These are phyloP conservation scores for Montipora capricornis DNA, from an alignment of 64 coral and sea anemone genomes.

Conservation along the genomic window DNA sequence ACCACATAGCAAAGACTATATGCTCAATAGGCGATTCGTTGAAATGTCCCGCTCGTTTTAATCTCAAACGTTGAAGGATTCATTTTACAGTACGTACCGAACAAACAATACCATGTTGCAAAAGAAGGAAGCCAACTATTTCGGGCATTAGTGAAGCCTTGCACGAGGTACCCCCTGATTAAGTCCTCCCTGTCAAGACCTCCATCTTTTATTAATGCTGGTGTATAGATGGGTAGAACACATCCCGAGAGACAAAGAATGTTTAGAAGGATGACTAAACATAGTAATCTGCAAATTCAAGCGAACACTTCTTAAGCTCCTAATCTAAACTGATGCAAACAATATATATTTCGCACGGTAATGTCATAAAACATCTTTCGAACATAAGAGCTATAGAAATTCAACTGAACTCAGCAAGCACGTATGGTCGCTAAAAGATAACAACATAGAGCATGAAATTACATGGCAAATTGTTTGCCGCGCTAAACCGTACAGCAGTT, in stretches of 20 bases:
- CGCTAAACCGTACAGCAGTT: no score
- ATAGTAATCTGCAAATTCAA: no score
- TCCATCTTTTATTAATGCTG: background rate
- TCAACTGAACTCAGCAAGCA: no score
- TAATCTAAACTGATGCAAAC: no score
- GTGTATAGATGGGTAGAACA: background rate
- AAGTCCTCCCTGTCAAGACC: background rate
- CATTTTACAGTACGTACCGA: background rate
- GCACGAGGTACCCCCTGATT: background rate
- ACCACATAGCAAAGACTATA: conserved; percentile 43
- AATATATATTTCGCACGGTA: no score
- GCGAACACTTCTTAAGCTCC: no score
- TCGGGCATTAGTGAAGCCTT: background rate
- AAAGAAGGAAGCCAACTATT: background rate
- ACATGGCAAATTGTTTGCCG: no score
- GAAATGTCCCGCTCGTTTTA: background rate
- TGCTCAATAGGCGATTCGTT: conserved; percentile 55
- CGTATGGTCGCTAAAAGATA: no score
- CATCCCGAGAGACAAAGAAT: background rate
- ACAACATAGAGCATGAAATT: no score
- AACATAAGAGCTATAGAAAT: no score
- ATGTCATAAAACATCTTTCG: no score
- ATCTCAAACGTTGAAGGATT: no score
- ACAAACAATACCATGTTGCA: background rate
- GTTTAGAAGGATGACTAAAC: background rate